Percentiles rank a stretch among this genome's conserved stretches.
Conservation (phyloP, 30 jellyfish, hydroid and myxozoan genomes). For the Nemopilema nomurai region DNA sequence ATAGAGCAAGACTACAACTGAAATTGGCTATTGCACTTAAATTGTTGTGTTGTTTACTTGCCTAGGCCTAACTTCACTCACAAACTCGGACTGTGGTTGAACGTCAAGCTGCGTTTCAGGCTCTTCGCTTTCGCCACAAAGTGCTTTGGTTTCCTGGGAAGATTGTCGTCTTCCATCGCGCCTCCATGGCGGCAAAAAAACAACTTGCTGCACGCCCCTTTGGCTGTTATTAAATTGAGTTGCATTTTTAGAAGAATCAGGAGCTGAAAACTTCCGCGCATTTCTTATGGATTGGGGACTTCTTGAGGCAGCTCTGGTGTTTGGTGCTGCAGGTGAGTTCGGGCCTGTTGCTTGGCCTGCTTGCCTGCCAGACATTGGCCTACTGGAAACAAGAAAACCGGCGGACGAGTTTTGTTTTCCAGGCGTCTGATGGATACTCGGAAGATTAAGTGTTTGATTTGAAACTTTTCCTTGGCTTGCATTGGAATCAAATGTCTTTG, state of each 20-base stretch:
- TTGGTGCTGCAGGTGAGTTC: neutral
- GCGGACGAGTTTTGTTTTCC: neutral
- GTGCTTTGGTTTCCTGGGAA: neutral
- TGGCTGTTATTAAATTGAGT: neutral
- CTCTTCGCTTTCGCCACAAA: too few species aligned
- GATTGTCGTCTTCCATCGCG: conserved; percentile 1
- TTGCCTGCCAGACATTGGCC: neutral
- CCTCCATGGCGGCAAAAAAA: conserved; percentile 60
- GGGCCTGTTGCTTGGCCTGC: neutral
- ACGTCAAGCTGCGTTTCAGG: neutral
- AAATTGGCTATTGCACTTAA: too few species aligned
- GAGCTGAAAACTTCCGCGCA: neutral
- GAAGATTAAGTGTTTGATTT: neutral
- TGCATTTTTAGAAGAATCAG: neutral
- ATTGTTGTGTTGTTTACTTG: neutral
- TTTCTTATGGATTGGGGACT: neutral
- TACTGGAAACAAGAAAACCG: too few species aligned
- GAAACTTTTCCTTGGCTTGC: neutral
- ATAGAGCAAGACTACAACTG: too few species aligned
- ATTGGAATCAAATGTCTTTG: neutral
- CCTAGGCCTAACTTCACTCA: neutral
- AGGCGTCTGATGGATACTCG: neutral
- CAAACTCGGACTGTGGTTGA: neutral
- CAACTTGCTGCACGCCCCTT: conserved; percentile 52
- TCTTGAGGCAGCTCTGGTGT: too few species aligned